Percentiles rank a stretch among this genome's conserved stretches.
These are phyloP conservation scores for Leuctra nigra DNA, from an alignment of 2,888 invertebrate genomes.

Conservation along the genomic window DNA sequence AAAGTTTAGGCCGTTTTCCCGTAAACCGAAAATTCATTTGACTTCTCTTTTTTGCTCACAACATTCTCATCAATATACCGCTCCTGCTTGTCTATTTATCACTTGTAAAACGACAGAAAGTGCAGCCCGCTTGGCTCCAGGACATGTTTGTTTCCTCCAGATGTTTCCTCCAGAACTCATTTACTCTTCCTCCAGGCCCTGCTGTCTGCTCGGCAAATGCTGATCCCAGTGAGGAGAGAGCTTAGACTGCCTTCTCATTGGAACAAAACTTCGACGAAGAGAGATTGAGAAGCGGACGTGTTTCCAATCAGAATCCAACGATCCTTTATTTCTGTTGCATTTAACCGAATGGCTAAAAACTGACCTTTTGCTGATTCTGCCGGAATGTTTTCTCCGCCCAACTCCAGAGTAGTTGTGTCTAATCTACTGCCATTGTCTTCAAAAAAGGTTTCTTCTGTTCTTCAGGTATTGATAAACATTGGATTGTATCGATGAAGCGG, in stretches of 20 bases:
- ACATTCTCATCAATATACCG: background rate
- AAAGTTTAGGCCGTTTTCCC: background rate
- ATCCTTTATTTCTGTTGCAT: slow-evolving; percentile 16
- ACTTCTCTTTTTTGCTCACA: background rate
- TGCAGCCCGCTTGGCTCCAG: too few relatives aligned
- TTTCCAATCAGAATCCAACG: slow-evolving; percentile 18
- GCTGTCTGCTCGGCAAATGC: slow-evolving; percentile 8
- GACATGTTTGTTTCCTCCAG: background rate
- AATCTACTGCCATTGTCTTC: background rate
- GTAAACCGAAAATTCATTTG: too few relatives aligned
- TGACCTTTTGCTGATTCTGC: slow-evolving; percentile 5
- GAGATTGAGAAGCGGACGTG: slow-evolving; percentile 8
- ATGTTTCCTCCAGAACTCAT: background rate
- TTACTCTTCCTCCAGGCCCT: background rate
- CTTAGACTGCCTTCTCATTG: background rate
- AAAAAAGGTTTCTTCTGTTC: background rate
- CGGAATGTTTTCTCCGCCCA: background rate
- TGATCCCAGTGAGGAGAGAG: slow-evolving; percentile 1
- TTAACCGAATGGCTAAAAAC: slow-evolving; percentile 1
- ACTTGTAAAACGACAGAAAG: too few relatives aligned
- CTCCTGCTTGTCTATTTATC: too few relatives aligned
- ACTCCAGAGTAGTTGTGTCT: background rate
- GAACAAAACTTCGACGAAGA: background rate
- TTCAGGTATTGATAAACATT: too few relatives aligned
- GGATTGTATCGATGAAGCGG: too few relatives aligned